Percentiles rank a stretch among this genome's conserved stretches.
phyloP scores from a whole-genome alignment of 2,797 vertebrate species.

The Fistularia tabacaria region DNA sequence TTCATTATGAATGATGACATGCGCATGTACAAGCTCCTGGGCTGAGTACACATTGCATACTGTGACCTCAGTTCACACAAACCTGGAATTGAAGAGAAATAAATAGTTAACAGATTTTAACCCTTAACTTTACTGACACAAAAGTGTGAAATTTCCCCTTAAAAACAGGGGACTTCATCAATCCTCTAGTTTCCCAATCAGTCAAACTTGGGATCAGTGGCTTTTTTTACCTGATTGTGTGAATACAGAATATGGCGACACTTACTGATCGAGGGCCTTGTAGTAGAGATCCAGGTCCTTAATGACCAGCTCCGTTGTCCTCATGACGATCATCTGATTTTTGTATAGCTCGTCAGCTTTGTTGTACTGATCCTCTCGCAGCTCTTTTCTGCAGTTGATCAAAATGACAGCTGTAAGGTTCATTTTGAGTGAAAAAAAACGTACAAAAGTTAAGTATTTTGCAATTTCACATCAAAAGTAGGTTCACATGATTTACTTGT shows the following conservation, averaged over 20 bases:
- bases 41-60: too few species aligned
- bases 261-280: conserved; percentile 96
- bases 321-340: conserved; percentile 94
- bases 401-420: background rate
- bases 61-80: too few species aligned
- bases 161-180: too few species aligned
- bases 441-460: background rate
- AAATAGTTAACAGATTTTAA: too few species aligned
- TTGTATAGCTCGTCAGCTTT: conserved; percentile 88
- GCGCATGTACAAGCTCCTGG: too few species aligned
- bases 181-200: too few species aligned
- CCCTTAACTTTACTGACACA: too few species aligned
- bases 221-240: background rate
- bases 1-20: too few species aligned
- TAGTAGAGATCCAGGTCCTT: conserved; percentile 96
- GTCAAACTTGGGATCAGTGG: too few species aligned
- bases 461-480: too few species aligned
- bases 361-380: conserved; percentile 87
- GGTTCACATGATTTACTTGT: conserved; percentile 55
- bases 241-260: conserved; percentile 27
- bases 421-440: background rate
- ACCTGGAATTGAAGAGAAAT: too few species aligned
- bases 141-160: too few species aligned
- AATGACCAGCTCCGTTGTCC: conserved; percentile 93
- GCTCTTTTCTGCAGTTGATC: conserved; percentile 80